Percentiles rank a stretch among this genome's conserved stretches.
Evolutionary conservation across 2,888 invertebrate genomes (phyloP).

Genomic region (Pristionchus japonicus): DNA sequence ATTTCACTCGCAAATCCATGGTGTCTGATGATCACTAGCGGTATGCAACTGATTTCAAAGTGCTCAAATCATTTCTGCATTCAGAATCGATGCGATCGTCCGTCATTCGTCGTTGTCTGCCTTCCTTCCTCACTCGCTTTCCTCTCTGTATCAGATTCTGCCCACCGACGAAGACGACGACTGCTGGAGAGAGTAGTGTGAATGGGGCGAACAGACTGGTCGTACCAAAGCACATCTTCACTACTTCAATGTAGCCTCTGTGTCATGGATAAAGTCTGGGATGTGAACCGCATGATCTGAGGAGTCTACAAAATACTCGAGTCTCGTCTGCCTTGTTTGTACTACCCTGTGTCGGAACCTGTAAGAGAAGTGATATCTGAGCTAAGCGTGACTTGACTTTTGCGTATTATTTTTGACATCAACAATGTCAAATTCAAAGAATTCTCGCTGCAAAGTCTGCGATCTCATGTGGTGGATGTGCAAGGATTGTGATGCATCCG

Average conservation of each 20-base stretch:
- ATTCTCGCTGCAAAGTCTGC: neutral
- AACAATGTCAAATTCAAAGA: neutral
- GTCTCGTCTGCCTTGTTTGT: neutral
- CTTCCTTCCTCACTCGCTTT: neutral
- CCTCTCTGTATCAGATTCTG: neutral
- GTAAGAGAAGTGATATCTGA: neutral
- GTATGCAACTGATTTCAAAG: neutral
- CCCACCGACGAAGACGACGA: neutral
- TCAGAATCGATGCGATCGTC: neutral
- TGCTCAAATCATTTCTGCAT: neutral
- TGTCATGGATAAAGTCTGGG: neutral
- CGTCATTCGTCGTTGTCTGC: neutral
- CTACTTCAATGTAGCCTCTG: neutral
- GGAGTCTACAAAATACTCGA: no score
- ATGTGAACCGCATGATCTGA: neutral
- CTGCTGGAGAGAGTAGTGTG: neutral
- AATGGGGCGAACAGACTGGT: neutral
- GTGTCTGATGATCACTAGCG: slow-evolving; percentile 1
- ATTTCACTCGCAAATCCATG: neutral
- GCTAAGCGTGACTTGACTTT: neutral
- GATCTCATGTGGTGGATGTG: neutral
- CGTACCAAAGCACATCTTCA: neutral
- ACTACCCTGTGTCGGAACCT: neutral
- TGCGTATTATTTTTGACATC: neutral
- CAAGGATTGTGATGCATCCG: neutral